Conservation (phyloP, 1,140 invertebrate genomes). For the Cherax quadricarinatus region DNA sequence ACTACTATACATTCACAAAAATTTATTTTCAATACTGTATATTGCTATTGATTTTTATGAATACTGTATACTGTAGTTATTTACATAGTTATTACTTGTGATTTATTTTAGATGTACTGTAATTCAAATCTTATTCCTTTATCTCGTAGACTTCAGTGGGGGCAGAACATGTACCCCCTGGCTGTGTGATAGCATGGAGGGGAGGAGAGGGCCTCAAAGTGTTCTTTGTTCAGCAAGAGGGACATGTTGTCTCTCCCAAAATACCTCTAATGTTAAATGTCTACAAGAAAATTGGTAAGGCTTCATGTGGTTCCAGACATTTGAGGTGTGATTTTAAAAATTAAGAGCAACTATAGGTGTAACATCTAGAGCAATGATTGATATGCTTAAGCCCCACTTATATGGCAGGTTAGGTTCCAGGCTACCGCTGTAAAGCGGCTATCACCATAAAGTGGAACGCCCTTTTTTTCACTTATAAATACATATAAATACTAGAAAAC, state of each 20-base stretch:
- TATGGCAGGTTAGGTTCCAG: too few species aligned
- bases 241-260: slow-evolving; percentile 50
- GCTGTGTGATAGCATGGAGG: slow-evolving; percentile 45
- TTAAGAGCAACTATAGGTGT: too few species aligned
- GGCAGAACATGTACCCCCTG: slow-evolving; percentile 21
- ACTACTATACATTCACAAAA: neutral
- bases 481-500: too few species aligned
- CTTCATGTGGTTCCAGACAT: neutral
- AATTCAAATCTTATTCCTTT: neutral
- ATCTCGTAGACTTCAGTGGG: neutral
- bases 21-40: neutral
- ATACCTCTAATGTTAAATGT: slow-evolving; percentile 37
- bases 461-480: too few species aligned
- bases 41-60: too few species aligned
- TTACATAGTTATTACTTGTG: neutral
- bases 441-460: too few species aligned
- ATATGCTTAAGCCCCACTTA: too few species aligned
- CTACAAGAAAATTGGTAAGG: slow-evolving; percentile 43
- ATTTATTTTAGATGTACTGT: neutral
- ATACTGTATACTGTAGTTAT: neutral
- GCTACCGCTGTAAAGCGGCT: too few species aligned
- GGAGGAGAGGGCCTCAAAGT: slow-evolving; percentile 44
- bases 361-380: too few species aligned
- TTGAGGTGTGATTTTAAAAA: too few species aligned
- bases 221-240: slow-evolving; percentile 46